A percentile compares a stretch with the other conserved stretches of the same genome.
These are phyloP conservation scores for Rhincodon typus DNA, from an alignment of 2,797 vertebrate species.

Conservation along the genomic window DNA sequence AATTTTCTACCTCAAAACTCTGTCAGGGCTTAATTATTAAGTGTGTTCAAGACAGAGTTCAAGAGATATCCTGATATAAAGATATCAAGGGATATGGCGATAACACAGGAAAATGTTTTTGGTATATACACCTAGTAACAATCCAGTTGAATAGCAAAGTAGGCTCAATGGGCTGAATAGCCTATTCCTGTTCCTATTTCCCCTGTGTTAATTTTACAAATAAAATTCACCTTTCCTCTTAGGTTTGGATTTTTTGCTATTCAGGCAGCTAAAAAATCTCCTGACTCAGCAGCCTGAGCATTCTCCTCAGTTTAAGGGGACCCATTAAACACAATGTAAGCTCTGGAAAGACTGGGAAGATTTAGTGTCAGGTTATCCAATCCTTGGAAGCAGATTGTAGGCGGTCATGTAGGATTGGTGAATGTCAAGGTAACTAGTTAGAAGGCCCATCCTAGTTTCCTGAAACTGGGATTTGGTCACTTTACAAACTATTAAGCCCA, in stretches of 20 bases:
- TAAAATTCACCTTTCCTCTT: background rate
- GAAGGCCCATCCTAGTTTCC: too few relatives aligned
- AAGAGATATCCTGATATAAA: too few relatives aligned
- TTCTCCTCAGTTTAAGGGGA: background rate
- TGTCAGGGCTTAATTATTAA: too few relatives aligned
- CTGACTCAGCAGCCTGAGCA: background rate
- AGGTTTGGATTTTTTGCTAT: background rate
- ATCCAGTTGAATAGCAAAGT: too few relatives aligned
- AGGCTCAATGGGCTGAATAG: too few relatives aligned
- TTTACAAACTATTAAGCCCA: background rate
- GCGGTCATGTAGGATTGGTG: background rate
- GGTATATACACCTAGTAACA: too few relatives aligned
- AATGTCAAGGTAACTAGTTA: background rate
- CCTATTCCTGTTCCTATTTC: too few relatives aligned
- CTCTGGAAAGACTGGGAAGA: background rate
- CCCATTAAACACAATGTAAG: background rate
- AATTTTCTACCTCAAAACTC: too few relatives aligned
- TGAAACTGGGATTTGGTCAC: background rate
- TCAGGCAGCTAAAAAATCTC: background rate
- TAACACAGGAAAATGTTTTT: too few relatives aligned
- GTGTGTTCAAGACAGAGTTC: too few relatives aligned
- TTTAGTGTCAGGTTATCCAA: background rate
- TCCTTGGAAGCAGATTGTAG: background rate
- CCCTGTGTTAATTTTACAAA: too few relatives aligned
- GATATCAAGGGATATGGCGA: too few relatives aligned